phyloP scores from a whole-genome alignment of 2,113 vertebrate genomes.

The Osmerus mordax region DNA sequence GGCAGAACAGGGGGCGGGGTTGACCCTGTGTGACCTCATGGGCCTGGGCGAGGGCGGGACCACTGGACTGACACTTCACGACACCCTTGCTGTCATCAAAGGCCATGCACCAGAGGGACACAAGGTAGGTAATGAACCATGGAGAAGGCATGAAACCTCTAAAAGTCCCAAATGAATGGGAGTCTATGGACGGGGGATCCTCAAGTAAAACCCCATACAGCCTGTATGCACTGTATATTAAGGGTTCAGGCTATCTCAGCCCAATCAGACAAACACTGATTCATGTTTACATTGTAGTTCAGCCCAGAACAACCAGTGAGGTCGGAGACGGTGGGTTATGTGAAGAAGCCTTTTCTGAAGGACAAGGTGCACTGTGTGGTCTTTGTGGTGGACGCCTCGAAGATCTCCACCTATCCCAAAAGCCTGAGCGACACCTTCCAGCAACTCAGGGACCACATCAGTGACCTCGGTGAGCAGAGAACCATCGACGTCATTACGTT shows the following conservation, averaged over 20 bases:
- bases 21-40: slow-evolving; percentile 64
- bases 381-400: slow-evolving; percentile 63
- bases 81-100: slow-evolving; percentile 63
- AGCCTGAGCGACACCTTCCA: slow-evolving; percentile 50
- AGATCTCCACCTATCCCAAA: slow-evolving; percentile 49
- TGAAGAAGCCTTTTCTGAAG: slow-evolving; percentile 52
- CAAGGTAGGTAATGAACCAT: slow-evolving; percentile 40
- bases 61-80: slow-evolving; percentile 59
- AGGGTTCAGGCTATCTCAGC: too few species aligned
- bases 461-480: slow-evolving; percentile 65
- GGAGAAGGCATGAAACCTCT: neutral
- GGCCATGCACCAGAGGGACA: slow-evolving; percentile 69
- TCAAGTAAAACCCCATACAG: too few species aligned
- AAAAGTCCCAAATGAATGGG: too few species aligned
- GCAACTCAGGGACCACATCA: slow-evolving; percentile 65
- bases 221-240: too few species aligned
- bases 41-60: slow-evolving; percentile 57
- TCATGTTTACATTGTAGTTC: slow-evolving; percentile 48
- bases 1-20: slow-evolving; percentile 13
- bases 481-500: neutral
- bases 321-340: slow-evolving; percentile 55
- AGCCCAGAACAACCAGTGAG: slow-evolving; percentile 51
- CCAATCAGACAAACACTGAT: neutral
- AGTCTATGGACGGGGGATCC: too few species aligned
- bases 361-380: slow-evolving; percentile 70